Evolutionary conservation across 2,113 vertebrate species (phyloP).

Genomic region (Forbesichthys agassizii): DNA sequence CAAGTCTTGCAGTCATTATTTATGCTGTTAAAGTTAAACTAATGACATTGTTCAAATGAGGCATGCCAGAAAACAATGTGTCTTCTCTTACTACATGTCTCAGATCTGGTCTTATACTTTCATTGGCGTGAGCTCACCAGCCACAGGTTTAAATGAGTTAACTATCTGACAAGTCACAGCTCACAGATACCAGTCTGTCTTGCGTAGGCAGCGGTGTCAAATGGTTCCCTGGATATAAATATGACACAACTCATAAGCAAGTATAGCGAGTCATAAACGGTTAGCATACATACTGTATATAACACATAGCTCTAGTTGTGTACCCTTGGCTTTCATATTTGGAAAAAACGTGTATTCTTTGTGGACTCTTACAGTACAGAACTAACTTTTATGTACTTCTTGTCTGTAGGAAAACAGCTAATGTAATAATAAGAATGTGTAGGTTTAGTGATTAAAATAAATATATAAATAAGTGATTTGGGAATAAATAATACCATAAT

Average conservation of each 20-base stretch:
- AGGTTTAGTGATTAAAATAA: background rate
- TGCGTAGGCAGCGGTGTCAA: slow-evolving; percentile 76
- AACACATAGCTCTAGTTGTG: slow-evolving; percentile 63
- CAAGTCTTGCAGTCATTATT: background rate
- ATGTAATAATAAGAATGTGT: background rate
- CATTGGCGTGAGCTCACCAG: background rate
- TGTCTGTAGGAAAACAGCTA: slow-evolving; percentile 2
- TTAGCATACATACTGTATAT: slow-evolving; percentile 60
- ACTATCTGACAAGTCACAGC: slow-evolving; percentile 11
- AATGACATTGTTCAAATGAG: background rate
- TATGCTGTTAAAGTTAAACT: background rate
- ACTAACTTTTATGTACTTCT: background rate
- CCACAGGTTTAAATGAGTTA: background rate
- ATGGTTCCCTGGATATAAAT: slow-evolving; percentile 75
- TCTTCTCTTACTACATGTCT: background rate
- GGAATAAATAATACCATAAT: slow-evolving; percentile 14
- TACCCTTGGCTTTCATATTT: slow-evolving; percentile 47
- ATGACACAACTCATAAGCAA: slow-evolving; percentile 68
- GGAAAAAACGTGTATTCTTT: background rate
- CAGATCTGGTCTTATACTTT: background rate
- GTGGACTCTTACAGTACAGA: background rate
- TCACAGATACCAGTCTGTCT: slow-evolving; percentile 42
- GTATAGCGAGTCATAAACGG: slow-evolving; percentile 56
- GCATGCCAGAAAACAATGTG: background rate
- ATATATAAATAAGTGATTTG: slow-evolving; percentile 8